These are phyloP conservation scores for Nomada ruficornis DNA, from an alignment of 2,888 invertebrate species.

Conservation along the genomic window DNA sequence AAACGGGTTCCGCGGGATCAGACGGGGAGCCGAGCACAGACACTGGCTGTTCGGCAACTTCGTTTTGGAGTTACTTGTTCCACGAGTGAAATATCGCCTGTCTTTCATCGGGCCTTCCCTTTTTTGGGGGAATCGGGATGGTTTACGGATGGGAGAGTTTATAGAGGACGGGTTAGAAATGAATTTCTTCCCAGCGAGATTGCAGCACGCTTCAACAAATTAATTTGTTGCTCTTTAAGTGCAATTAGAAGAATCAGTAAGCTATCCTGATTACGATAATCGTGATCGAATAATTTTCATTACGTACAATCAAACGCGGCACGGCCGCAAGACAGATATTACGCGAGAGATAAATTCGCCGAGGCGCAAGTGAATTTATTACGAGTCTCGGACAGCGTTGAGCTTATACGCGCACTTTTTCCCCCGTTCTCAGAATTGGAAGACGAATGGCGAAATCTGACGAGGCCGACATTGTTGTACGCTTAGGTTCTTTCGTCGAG, in stretches of 20 bases:
- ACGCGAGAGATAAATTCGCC: neutral
- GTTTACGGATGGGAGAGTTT: no score
- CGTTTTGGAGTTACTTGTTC: neutral
- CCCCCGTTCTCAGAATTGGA: conserved; percentile 29
- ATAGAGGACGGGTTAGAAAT: neutral
- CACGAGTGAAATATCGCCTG: neutral
- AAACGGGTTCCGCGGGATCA: conserved; percentile 8
- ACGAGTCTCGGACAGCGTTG: neutral
- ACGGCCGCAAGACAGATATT: neutral
- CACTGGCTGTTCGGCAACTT: neutral
- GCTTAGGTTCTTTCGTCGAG: conserved; percentile 37
- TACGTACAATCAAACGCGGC: no score
- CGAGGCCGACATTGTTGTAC: conserved; percentile 45
- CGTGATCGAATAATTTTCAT: neutral
- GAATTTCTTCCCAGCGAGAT: no score
- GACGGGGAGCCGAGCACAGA: neutral
- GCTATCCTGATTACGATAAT: no score
- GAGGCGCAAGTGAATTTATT: conserved; percentile 20
- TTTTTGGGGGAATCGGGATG: no score
- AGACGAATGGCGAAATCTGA: conserved; percentile 54
- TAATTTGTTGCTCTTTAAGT: neutral
- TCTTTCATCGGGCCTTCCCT: neutral
- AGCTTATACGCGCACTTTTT: conserved; percentile 9
- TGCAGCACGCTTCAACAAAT: neutral
- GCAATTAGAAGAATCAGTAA: neutral